Evolutionary conservation across 1,140 invertebrate genomes (phyloP).

Genomic region (Drosophila sp.): DNA sequence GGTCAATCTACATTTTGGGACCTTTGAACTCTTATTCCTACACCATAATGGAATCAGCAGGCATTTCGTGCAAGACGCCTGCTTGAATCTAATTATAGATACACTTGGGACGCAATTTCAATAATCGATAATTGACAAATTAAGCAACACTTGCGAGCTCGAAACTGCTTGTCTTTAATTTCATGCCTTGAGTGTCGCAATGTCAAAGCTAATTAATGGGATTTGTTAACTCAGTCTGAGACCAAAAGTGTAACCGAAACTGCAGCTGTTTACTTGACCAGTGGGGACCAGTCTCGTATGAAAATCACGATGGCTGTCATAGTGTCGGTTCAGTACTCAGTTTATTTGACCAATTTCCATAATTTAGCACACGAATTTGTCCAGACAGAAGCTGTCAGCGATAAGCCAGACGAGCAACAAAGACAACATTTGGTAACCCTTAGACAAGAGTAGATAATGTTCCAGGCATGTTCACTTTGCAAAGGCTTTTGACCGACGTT

Average conservation of each 20-base stretch:
- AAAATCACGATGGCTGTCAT: slow-evolving; percentile 13
- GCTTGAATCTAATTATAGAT: slow-evolving; percentile 58
- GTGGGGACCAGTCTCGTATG: slow-evolving; percentile 12
- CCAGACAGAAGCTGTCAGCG: slow-evolving; percentile 65
- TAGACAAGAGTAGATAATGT: slow-evolving; percentile 5
- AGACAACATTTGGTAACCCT: slow-evolving; percentile 45
- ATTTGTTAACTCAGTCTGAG: slow-evolving; percentile 40
- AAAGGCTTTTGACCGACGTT: neutral
- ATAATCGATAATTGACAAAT: slow-evolving; percentile 77
- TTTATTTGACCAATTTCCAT: slow-evolving; percentile 67
- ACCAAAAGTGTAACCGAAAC: slow-evolving; percentile 21
- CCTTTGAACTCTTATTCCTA: slow-evolving; percentile 44
- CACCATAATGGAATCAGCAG: slow-evolving; percentile 27
- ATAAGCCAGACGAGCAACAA: slow-evolving; percentile 58
- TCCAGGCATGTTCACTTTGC: neutral
- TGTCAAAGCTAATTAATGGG: slow-evolving; percentile 69
- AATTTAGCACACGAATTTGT: slow-evolving; percentile 61
- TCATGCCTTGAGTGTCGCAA: slow-evolving; percentile 48
- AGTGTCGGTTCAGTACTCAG: slow-evolving; percentile 15
- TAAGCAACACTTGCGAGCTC: slow-evolving; percentile 48
- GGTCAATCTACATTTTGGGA: slow-evolving; percentile 2
- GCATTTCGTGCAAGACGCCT: slow-evolving; percentile 13
- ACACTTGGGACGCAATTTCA: slow-evolving; percentile 49
- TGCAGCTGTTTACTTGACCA: slow-evolving; percentile 62
- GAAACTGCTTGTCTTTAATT: slow-evolving; percentile 62